A percentile compares a stretch with the other conserved stretches of the same genome.
Evolutionary conservation across 2,113 vertebrate genomes (phyloP).

Genomic region (Butorides virescens): DNA sequence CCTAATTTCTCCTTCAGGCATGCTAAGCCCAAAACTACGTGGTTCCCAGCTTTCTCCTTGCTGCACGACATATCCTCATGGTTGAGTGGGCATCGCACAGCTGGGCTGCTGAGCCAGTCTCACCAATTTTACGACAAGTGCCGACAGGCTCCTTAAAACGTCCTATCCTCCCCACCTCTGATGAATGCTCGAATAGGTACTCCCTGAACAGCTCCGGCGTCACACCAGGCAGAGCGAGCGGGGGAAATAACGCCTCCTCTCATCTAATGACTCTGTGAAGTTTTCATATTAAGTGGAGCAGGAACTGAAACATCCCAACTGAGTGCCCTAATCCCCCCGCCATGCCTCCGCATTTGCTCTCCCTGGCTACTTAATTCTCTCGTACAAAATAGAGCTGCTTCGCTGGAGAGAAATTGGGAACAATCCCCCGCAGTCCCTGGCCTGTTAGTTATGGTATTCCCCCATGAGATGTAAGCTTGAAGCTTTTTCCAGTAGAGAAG

Average conservation of each 20-base stretch:
- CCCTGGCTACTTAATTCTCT: conserved; percentile 30
- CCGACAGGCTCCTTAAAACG: neutral
- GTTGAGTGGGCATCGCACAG: neutral
- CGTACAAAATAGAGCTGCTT: conserved; percentile 32
- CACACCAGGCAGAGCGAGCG: neutral
- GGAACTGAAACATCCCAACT: conserved; percentile 8
- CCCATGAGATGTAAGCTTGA: neutral
- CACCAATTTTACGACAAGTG: neutral
- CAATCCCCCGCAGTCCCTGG: neutral
- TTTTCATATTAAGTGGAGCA: conserved; percentile 39
- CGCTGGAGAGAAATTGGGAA: conserved; percentile 23
- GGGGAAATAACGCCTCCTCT: neutral
- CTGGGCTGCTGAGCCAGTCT: neutral
- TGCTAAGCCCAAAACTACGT: neutral
- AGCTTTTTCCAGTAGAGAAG: conserved; percentile 21
- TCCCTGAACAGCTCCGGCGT: neutral
- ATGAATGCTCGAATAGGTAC: neutral
- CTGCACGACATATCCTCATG: rapidly evolving
- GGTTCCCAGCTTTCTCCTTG: neutral
- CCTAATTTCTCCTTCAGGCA: neutral
- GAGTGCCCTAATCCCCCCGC: conserved; percentile 39
- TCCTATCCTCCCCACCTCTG: neutral
- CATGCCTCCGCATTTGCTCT: neutral
- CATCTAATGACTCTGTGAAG: neutral
- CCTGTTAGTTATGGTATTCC: conserved; percentile 30